Evolutionary conservation across 2,888 invertebrate genomes (phyloP).

Genomic region (Invenusta paracnida): DNA sequence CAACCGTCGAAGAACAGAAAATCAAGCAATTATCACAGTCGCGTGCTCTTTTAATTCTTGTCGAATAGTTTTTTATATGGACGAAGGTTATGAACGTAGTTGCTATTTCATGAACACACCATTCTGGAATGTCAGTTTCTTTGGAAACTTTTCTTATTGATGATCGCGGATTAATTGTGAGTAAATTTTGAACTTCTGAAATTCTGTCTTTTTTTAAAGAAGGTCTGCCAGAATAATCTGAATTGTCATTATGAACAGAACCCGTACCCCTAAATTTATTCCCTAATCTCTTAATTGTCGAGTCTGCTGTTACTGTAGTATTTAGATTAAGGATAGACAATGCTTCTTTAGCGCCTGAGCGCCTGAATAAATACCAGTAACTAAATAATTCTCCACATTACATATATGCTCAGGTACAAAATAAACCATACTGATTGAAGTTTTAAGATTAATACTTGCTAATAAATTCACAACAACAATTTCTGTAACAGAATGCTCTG

Average conservation of each 20-base stretch:
- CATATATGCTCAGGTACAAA: background rate
- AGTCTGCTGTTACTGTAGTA: background rate
- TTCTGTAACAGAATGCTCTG: too few species aligned
- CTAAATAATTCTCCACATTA: background rate
- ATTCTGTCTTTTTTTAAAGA: background rate
- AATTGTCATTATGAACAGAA: background rate
- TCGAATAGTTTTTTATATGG: background rate
- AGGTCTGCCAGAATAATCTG: background rate
- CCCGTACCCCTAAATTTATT: background rate
- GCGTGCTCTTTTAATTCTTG: background rate
- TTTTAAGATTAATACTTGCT: too few species aligned
- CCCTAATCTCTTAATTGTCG: background rate
- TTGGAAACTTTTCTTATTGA: background rate
- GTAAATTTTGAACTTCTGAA: background rate
- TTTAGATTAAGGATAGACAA: background rate
- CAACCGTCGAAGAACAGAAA: background rate
- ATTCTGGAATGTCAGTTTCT: background rate
- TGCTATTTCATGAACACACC: background rate
- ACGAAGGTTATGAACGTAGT: background rate
- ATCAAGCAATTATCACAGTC: background rate
- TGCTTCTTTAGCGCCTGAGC: background rate
- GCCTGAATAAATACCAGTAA: background rate
- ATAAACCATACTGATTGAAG: background rate
- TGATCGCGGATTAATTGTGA: background rate
- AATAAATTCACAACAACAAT: background rate